Evolutionary conservation across 1,140 invertebrate genomes (phyloP), one percentile per base, ranked within the genome.

Genomic region (Drosophila insularis): DNA sequence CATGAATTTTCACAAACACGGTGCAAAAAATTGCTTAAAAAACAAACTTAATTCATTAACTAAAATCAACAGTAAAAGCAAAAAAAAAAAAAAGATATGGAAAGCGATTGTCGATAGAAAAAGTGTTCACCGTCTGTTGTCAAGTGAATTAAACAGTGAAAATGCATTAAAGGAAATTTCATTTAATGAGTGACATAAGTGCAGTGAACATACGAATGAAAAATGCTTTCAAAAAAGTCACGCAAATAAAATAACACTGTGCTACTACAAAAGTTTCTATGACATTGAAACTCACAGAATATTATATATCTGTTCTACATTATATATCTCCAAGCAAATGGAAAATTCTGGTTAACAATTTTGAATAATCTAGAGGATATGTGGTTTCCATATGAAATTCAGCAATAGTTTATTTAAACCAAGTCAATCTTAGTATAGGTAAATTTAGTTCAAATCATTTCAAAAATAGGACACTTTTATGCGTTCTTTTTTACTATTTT

Each of bases 21-120:
- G 27, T 4, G 10, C 13, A 17, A 54, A 54, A 59, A 60, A 65
- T 35, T 54, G 46, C 19, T 65, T 85, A 78, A 56, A 76, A 76
- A 73, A 56, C 56, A 65, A 81, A 87, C 75, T 73, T 73, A 71
- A 82, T 82, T 89, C 79, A 80, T 86, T 86, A 89, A 74, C 58
- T 66, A 69, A 81, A 81, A 82, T 86, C 56, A 63, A 67, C 68
- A 61, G 46, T 19, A 21, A 59, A 63, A 46, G 19, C 4, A 55
- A 70, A 37, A 21, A 39, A 54, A 55, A 27, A 21, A 10, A 13
- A 64, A 11, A 2, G 4, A 2, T 35, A 3, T 0, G 8, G 8
- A 43, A 17, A 6, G 10, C 43, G n/a, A 46, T 8, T 17, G 8
- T n/a, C n/a, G 14, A 43, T 27, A 1, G 8, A 14, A 7, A 43